These are phyloP conservation scores for Danaus chrysippus DNA, from an alignment of 2,888 invertebrate species.

Conservation along the genomic window DNA sequence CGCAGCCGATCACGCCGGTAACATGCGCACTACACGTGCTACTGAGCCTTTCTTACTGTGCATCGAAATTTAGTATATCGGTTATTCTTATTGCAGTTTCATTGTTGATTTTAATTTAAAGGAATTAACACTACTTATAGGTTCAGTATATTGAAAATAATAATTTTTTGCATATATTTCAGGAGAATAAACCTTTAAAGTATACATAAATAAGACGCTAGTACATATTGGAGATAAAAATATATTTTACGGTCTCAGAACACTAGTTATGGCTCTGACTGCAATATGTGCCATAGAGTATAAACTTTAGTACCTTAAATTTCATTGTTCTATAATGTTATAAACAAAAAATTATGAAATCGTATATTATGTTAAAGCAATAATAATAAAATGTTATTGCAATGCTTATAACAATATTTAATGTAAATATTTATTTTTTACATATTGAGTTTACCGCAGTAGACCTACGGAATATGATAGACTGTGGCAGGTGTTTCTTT, in stretches of 20 bases:
- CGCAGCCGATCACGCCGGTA: conserved; percentile 47
- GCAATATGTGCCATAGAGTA: conserved; percentile 43
- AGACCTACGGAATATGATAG: conserved; percentile 32
- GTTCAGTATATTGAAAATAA: not conserved
- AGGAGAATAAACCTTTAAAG: too few species aligned
- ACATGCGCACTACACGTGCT: conserved; percentile 71
- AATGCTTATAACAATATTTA: not conserved
- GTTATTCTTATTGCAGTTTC: not conserved
- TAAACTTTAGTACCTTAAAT: conserved; percentile 33
- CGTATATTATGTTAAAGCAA: not conserved
- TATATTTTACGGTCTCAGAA: conserved; percentile 26
- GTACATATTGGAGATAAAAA: not conserved
- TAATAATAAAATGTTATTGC: not conserved
- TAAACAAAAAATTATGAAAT: not conserved
- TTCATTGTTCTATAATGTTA: not conserved
- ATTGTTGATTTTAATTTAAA: not conserved
- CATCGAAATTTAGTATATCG: conserved; percentile 13
- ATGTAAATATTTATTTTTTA: not conserved
- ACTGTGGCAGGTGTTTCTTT: conserved; percentile 50
- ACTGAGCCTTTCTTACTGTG: conserved; percentile 53
- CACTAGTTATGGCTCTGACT: conserved; percentile 48
- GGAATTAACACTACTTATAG: not conserved
- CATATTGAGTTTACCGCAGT: not conserved
- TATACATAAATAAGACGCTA: not conserved
- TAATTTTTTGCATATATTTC: not conserved